Evolutionary conservation across 53 echinoderm and acorn worm genomes (phyloP).

Genomic region (Holothuria leucospilota): DNA sequence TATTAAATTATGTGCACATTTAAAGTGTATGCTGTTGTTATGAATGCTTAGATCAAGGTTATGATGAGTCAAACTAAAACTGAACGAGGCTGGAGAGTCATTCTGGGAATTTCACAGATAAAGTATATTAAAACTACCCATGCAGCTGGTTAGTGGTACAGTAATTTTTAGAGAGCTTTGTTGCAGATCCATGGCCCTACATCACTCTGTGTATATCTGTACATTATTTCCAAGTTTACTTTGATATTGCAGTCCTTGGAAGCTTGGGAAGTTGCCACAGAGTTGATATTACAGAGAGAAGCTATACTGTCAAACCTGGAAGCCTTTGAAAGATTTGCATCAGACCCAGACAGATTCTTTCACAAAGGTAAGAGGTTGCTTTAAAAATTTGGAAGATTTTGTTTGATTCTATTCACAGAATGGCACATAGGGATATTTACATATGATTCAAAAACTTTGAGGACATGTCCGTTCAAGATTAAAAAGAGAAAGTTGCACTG

Average conservation of each 20-base stretch:
- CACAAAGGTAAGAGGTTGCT: constrained; percentile 75
- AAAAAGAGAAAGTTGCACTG: too few relatives aligned
- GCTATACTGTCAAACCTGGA: constrained; percentile 75
- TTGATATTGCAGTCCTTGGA: constrained; percentile 67
- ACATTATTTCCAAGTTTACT: not conserved
- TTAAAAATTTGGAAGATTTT: not conserved
- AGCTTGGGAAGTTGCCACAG: constrained; percentile 85
- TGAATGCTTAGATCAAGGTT: too few relatives aligned
- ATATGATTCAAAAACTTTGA: not conserved
- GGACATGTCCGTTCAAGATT: too few relatives aligned
- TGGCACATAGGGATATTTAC: not conserved
- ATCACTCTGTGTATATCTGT: not conserved
- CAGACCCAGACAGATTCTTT: constrained; percentile 95
- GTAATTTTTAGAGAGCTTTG: too few relatives aligned
- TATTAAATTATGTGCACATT: too few relatives aligned
- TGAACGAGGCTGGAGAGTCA: too few relatives aligned
- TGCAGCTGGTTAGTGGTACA: too few relatives aligned
- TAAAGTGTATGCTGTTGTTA: too few relatives aligned
- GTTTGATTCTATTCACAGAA: not conserved
- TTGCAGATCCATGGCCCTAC: too few relatives aligned
- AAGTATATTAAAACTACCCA: too few relatives aligned
- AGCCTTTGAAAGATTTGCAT: constrained; percentile 86
- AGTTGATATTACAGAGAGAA: constrained; percentile 78
- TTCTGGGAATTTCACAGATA: too few relatives aligned
- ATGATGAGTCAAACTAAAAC: too few relatives aligned